Conservation (phyloP, 2,113 vertebrate genomes). For the Galbula dea region DNA sequence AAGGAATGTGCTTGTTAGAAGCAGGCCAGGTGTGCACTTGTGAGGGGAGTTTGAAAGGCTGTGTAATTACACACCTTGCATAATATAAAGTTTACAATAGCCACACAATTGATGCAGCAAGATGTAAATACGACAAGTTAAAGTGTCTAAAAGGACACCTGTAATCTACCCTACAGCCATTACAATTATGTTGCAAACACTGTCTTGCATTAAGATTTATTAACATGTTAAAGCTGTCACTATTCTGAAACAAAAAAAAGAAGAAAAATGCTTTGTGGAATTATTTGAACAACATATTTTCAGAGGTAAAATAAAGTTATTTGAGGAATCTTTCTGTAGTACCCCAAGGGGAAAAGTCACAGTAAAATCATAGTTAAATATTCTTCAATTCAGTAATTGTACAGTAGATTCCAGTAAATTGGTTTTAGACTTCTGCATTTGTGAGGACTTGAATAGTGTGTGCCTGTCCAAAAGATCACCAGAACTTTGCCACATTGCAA, state of each 20-base stretch:
- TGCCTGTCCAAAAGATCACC: neutral
- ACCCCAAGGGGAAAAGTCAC: neutral
- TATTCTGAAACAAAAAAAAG: neutral
- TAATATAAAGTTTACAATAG: constrained; percentile 65
- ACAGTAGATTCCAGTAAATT: neutral
- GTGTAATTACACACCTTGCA: constrained; percentile 68
- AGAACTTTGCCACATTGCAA: neutral
- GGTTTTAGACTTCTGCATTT: neutral
- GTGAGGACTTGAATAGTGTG: neutral
- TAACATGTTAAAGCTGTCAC: neutral
- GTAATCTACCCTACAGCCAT: constrained; percentile 52
- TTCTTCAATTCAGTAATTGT: neutral
- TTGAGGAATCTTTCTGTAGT: neutral
- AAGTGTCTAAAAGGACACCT: constrained; percentile 63
- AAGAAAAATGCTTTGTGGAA: neutral
- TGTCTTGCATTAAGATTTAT: constrained; percentile 40
- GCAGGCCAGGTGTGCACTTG: constrained; percentile 63
- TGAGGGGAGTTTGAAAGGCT: constrained; percentile 8
- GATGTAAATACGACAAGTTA: constrained; percentile 46
- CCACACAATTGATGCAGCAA: constrained; percentile 39
- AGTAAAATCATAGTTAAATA: neutral
- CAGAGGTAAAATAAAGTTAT: neutral
- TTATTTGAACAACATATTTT: neutral
- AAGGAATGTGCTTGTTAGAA: constrained; percentile 58
- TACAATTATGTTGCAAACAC: constrained; percentile 29